phyloP scores from a whole-genome alignment of 2,113 vertebrate genomes.

The Galeopterus variegatus region DNA sequence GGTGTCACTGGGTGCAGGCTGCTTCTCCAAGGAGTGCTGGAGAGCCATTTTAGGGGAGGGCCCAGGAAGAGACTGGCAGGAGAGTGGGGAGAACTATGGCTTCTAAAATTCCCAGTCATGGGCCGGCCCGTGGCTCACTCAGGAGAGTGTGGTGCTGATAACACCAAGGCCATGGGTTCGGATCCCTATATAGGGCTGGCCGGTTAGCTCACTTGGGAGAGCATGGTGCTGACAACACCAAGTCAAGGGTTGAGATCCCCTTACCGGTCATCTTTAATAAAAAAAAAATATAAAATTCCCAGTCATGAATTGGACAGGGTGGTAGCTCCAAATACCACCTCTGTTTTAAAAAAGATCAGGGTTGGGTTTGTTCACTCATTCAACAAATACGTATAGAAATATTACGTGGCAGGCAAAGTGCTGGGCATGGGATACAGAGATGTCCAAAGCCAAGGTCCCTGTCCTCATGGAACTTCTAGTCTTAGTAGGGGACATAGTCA shows the following conservation, averaged over 20 bases:
- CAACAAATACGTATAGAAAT: background rate
- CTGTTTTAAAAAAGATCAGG: background rate
- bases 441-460: background rate
- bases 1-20: background rate
- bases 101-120: constrained; percentile 13
- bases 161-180: too few species aligned
- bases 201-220: too few species aligned
- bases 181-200: too few species aligned
- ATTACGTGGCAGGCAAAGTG: background rate
- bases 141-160: too few species aligned
- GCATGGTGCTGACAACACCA: too few species aligned
- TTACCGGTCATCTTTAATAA: too few species aligned
- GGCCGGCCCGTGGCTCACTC: too few species aligned
- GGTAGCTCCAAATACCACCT: background rate
- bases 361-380: background rate
- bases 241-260: too few species aligned
- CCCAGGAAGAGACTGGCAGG: background rate
- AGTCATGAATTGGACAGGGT: background rate
- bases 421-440: background rate
- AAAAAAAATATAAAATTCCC: background rate
- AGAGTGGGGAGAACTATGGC: background rate
- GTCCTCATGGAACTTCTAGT: background rate
- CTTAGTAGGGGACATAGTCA: background rate
- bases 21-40: background rate
- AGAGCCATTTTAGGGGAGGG: background rate